These are phyloP conservation scores for Lobophora halterata DNA, from an alignment of 2,888 invertebrate genomes.

Conservation along the genomic window DNA sequence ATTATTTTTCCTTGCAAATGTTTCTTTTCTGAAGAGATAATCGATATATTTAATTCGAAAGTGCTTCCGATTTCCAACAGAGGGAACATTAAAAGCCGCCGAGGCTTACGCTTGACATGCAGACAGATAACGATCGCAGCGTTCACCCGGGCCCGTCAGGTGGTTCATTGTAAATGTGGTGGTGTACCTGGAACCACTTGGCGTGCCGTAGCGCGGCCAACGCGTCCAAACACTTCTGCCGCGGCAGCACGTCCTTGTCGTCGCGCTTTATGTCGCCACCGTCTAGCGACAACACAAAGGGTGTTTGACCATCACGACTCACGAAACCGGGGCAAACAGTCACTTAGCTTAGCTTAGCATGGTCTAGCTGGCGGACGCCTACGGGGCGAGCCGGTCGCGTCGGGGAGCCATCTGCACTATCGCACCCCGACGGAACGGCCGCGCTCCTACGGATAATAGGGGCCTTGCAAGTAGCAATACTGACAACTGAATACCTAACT, in stretches of 20 bases:
- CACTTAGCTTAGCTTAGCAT: no score
- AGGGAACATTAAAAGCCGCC: no score
- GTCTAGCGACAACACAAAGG: constrained; percentile 83
- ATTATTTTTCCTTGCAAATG: no score
- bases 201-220: constrained; percentile 99
- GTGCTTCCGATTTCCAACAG: no score
- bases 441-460: no score
- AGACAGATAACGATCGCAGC: no score
- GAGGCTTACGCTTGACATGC: no score
- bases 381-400: constrained; percentile 5
- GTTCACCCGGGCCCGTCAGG: no score
- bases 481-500: no score
- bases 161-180: constrained; percentile 38
- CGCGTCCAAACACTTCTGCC: constrained; percentile 99
- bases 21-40: no score
- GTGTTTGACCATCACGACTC: constrained; percentile 87
- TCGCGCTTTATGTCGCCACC: constrained; percentile 85
- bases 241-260: constrained; percentile 97
- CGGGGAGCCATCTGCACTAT: constrained; percentile 15
- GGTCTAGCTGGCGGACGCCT: constrained; percentile 26
- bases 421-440: constrained; percentile 18
- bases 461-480: no score
- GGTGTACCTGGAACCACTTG: constrained; percentile 99
- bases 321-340: constrained; percentile 79
- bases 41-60: no score